Evolutionary conservation across 2,888 invertebrate genomes (phyloP), one percentile per base, ranked within the genome.

Genomic region (Mactromeris polynyma): DNA sequence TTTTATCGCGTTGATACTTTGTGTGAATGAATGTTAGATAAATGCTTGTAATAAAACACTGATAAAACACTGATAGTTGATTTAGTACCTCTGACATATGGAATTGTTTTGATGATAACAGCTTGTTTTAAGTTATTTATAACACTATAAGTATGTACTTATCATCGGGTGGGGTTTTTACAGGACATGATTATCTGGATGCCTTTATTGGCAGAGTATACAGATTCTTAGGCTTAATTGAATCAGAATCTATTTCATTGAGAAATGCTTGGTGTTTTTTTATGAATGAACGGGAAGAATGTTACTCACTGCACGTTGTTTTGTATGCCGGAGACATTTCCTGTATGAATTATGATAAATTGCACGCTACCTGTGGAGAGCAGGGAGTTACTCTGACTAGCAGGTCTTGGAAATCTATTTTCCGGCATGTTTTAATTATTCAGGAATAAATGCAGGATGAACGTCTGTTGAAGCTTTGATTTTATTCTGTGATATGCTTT

Each of bases 91-190:
- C 14, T 36, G 73, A 73, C 73, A 36, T 7, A 11, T 19, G 19
- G 73, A 73, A 73, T 73, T 73, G 73, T 73, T 73, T 73, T 19
- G 36, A 17, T 73, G 73, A 73, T 73, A 73, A 73, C 9, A 19
- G 36, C 36, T 73, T 73, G 73, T 73, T 73, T 31, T 73, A 73
- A 69, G 69, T 69, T 69, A 69, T 69, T 69, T 69, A 73, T 73
- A 36, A 36, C 73, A 73, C 19, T 7, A 21, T 73, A 36, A 36
- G n/a, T 73, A 73, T 73, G 36, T 73, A 73, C 17, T 73, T 73
- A 73, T 73, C 73, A 73, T 9, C 14, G 73, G 73, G 73, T 73
- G 73, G 73, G 73, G 73, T 36, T 33, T n/a, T 73, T 17, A 58
- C 73, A 36, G 73, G 73, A 73, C 73, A 73, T 33, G 73, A 14